These are phyloP conservation scores for Epinephelus fuscoguttatus DNA, from an alignment of 2,113 vertebrate species.

Conservation along the genomic window DNA sequence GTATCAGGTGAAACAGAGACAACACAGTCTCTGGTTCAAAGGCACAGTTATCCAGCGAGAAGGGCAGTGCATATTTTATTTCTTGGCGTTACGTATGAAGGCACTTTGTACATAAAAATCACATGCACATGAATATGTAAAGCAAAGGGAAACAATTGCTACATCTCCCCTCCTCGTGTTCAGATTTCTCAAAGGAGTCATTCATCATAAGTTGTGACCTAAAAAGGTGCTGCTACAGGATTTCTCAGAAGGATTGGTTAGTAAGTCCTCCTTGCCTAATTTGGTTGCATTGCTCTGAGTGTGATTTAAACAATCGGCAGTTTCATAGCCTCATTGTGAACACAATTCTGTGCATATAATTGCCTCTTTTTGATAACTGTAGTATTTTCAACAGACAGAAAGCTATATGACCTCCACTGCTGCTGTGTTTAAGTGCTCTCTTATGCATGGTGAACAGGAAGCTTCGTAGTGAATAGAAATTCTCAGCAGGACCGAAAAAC, in stretches of 20 bases:
- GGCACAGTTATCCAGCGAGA: conserved; percentile 27
- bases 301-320: conserved; percentile 62
- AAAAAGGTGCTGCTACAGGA: conserved; percentile 72
- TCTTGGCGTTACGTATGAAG: conserved; percentile 28
- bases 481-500: conserved; percentile 54
- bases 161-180: conserved; percentile 59
- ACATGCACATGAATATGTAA: conserved; percentile 62
- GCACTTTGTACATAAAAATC: conserved; percentile 39
- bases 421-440: conserved; percentile 42
- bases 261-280: conserved; percentile 72
- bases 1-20: conserved; percentile 61
- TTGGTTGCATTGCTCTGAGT: conserved; percentile 59
- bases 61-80: conserved; percentile 32
- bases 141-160: conserved; percentile 68
- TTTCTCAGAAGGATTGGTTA: conserved; percentile 72
- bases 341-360: conserved; percentile 44
- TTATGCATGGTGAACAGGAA: conserved; percentile 13
- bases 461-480: conserved; percentile 54
- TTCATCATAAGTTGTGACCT: conserved; percentile 78
- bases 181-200: conserved; percentile 75
- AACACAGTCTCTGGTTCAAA: conserved; percentile 42
- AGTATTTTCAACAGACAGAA: conserved; percentile 57
- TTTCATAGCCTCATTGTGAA: conserved; percentile 39
- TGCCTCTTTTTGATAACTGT: conserved; percentile 42
- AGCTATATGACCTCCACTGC: conserved; percentile 40